phyloP scores from a whole-genome alignment of 92 coral and sea anemone genomes.

The Desmophyllum pertusum region DNA sequence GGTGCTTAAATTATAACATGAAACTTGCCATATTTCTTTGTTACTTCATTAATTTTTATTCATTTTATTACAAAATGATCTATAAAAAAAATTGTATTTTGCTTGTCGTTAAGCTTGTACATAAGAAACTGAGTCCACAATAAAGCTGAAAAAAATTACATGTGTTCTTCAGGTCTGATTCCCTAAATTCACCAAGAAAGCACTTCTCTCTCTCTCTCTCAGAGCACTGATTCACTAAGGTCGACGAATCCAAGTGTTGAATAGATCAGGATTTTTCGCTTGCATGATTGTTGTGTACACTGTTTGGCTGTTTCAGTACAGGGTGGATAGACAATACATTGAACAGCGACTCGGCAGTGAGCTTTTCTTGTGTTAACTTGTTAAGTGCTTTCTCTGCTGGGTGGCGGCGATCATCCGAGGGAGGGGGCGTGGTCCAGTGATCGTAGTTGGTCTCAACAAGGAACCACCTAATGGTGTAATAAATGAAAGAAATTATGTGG shows the following conservation, averaged over 20 bases:
- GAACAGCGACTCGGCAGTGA: slow-evolving; percentile 63
- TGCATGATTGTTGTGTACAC: slow-evolving; percentile 86
- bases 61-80: too few species aligned
- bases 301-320: slow-evolving; percentile 66
- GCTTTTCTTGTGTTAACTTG: slow-evolving; percentile 70
- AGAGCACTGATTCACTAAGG: slow-evolving; percentile 13
- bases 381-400: slow-evolving; percentile 78
- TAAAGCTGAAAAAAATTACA: too few species aligned
- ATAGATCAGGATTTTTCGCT: slow-evolving; percentile 72
- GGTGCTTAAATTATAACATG: too few species aligned
- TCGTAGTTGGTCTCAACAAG: slow-evolving; percentile 96
- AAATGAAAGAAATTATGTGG: not conserved
- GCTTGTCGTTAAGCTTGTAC: not conserved
- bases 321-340: slow-evolving; percentile 74
- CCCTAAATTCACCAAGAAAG: not conserved
- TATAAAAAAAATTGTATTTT: too few species aligned
- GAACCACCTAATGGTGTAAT: slow-evolving; percentile 69
- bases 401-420: slow-evolving; percentile 85
- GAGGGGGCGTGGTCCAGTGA: slow-evolving; percentile 93
- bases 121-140: not conserved
- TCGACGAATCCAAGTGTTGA: slow-evolving; percentile 80
- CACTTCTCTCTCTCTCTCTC: not conserved
- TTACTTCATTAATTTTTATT: too few species aligned
- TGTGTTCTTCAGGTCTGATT: not conserved
- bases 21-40: not conserved